Conservation (phyloP, 2,797 vertebrate genomes). For the Amblyraja radiata region DNA sequence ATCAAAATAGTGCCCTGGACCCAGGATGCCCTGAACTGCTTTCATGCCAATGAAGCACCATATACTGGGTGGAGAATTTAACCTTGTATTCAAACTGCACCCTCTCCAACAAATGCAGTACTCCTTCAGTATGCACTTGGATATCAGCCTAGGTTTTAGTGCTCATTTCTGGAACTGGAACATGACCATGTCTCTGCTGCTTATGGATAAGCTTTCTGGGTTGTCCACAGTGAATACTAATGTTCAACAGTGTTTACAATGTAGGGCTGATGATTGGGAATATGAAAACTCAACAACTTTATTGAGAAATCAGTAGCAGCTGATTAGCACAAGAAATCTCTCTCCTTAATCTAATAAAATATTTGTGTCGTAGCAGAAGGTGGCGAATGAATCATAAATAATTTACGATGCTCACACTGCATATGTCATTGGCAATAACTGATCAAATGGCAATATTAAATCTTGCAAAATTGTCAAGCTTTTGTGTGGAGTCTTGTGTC, state of each 20-base stretch:
- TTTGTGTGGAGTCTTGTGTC: not conserved
- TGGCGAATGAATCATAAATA: constrained; percentile 12
- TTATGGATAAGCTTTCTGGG: not conserved
- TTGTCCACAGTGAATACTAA: not conserved
- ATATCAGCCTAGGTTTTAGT: not conserved
- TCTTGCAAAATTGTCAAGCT: not conserved
- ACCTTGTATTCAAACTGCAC: not conserved
- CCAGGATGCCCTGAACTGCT: not conserved
- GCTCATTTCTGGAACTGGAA: not conserved
- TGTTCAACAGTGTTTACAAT: not conserved
- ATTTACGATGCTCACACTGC: not conserved
- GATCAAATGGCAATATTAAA: not conserved
- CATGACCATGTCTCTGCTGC: not conserved
- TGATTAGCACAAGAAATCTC: not conserved
- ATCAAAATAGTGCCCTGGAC: not conserved
- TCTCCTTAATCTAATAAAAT: constrained; percentile 7
- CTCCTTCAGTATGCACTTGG: not conserved
- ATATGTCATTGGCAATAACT: not conserved
- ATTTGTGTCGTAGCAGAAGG: constrained; percentile 6
- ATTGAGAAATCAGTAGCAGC: not conserved
- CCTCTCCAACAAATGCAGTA: not conserved
- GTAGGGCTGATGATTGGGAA: not conserved
- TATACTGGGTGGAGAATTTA: not conserved
- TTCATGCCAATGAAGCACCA: not conserved
- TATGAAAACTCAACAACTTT: not conserved